Base-by-base conservation (phyloP, 2,888 invertebrate species). In the Arctia plantaginis region DNA sequence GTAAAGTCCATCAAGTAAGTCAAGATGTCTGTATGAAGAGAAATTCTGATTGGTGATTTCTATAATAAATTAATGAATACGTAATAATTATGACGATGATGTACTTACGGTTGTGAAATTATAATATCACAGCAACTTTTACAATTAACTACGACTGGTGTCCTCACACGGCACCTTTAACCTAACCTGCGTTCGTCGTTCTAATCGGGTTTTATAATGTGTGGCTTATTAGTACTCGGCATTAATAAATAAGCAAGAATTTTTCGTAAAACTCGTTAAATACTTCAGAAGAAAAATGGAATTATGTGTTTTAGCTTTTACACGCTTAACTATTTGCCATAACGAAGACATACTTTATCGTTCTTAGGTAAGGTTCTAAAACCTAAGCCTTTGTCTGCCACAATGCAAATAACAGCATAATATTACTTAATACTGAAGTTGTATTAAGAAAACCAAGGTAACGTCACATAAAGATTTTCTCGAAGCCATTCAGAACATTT, bases 141-240 rank as follows among this genome's bases (percentile, higher is more conserved):
- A 44, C 67, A 67, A 67, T 44, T 44, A 47, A 47, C 20, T 47
- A 44, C 44, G 27, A 67, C 68, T 33, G 23, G n/a, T 62, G 20
- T 41, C 59, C 69, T 30, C 75, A 55, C 62, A 66, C 74, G 27
- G 79, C 68, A 72, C 69, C 73, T 72, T 74, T 51, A 75, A 79
- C 84, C 78, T 77, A 27, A 69, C 66, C 20, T 67, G 27, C 55
- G 59, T 59, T 75, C 59, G 70, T 70, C 70, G 66, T 59, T 68
- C 66, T 18, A 67, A 51, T 69, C 66, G 15, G 0, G 47, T 51
- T 59, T 70, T 62, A 47, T n/a, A 35, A 59, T n/a, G 30, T 39
- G 59, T 41, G 59, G 39, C 59, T 69, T 59, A 59, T 69, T 39
- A 33, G 41, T 39, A 39, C 18, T 20, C 41, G 69, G 27, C 41